Conservation (phyloP, 2,797 vertebrate species). For the Pampus argenteus region DNA sequence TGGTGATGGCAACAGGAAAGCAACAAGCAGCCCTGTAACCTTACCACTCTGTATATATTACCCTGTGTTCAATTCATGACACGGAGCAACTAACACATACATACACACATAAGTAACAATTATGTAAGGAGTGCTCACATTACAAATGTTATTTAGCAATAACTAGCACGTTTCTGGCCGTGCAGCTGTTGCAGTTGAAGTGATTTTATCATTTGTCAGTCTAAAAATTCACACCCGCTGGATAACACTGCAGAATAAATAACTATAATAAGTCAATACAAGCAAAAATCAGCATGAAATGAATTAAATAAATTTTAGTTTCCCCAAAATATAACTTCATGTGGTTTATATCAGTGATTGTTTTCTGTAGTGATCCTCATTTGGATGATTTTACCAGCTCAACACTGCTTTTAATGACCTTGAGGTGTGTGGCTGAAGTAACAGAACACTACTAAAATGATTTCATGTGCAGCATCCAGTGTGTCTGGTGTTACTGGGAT, state of each 20-base stretch:
- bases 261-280: background rate
- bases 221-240: background rate
- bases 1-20: too few relatives aligned
- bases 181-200: too few relatives aligned
- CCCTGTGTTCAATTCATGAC: too few relatives aligned
- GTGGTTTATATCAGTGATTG: slow-evolving; percentile 12
- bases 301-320: background rate
- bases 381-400: slow-evolving; percentile 25
- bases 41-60: too few relatives aligned
- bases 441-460: slow-evolving; percentile 44
- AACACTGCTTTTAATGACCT: slow-evolving; percentile 34
- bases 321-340: background rate
- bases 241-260: background rate
- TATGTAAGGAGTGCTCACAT: background rate
- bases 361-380: slow-evolving; percentile 26
- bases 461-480: slow-evolving; percentile 28
- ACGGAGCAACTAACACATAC: background rate
- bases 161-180: background rate
- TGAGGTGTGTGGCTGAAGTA: slow-evolving; percentile 40
- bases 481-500: slow-evolving; percentile 51
- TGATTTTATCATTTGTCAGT: background rate
- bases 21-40: too few relatives aligned
- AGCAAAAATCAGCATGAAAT: background rate
- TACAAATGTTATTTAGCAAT: too few relatives aligned
- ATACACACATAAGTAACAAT: too few relatives aligned